Base-by-base conservation (phyloP, 1,140 invertebrate species). In the Megalopta genalis region DNA sequence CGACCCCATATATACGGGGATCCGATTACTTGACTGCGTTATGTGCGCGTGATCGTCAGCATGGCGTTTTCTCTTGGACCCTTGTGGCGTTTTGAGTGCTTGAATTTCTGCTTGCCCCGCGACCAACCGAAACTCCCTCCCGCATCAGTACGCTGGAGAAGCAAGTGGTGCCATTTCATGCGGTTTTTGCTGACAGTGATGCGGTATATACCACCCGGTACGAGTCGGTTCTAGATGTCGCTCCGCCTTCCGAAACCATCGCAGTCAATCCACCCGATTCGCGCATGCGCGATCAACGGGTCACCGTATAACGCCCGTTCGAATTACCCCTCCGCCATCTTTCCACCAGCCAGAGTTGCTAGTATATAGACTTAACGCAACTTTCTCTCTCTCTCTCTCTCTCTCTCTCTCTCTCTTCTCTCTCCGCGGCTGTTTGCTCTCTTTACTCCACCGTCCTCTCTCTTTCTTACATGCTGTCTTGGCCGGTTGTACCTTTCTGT, bases 301-400 rank as follows among this genome's bases (percentile, higher is more conserved):
- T 62, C 57, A 65, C 71, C 76, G 73, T 79, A 85, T 79, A 74
- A 86, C 79, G 83, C 70, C 83, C 67, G 65, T 86, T 85, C 84
- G 83, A 82, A 85, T 85, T 86, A 85, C 83, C 67, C 49, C 64
- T 73, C 74, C 84, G 84, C 84, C 84, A 86, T 86, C 84, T 86
- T 85, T 84, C 57, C 49, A 71, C 69, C 25, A 52, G 57, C 69
- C 77, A 52, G 77, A 78, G 73, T 71, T 68, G 59, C 49, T 42
- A 42, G 54, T 62, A 78, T 32, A 52, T 52, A 52, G 49, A 73
- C 69, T 57, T 64, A 76, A 76, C 65, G 65, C 59, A 37, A 64
- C 62, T 68, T 42, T 25, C 66, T 69, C 57, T 12, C 42, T 14
- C 14, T 8, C 23, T 18, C 57, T 14, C 52, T 70, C 27, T n/a